Evolutionary conservation across 2,113 vertebrate genomes (phyloP), one percentile per base, ranked within the genome.

Genomic region (Pelodiscus sinensis): DNA sequence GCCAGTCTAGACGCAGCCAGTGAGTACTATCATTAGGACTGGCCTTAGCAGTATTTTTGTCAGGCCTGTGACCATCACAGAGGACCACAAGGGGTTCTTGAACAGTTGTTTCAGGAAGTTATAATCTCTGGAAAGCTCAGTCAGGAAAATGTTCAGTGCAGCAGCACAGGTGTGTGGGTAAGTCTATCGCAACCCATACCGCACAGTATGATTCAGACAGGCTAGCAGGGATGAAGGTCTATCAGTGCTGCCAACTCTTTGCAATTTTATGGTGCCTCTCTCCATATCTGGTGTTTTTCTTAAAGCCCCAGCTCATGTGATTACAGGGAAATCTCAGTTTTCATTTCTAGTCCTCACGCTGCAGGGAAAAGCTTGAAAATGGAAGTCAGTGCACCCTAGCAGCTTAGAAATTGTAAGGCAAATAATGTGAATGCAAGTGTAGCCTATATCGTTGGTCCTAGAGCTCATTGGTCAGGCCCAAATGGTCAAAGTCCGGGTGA

Each of bases 191-290:
- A 62, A 31, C 38, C 29, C 81, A 73, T 65, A 25, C 62, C 50
- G 92, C 73, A 68, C 31, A 27, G 38, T 87, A 10, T 85, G 38
- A 79, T 27, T 88, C 58, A 51, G 94, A 84, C 24, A 31, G 81
- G 16, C 18, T 62, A 79, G 62, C 80, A 60, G 3, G 75, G 62
- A 5, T 62, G 15, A 27, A 11, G 68, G 9, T 56, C 5, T 65
- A 16, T 13, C 31, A 11, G 31, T n/a, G 79, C 14, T 35, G 31
- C 2, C 31, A 35, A 22, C n/a, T 80, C 31, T 44, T 56, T n/a
- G 12, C 31, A 13, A 35, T 56, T 56, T 24, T 68, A 68, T 68
- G 22, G 31, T 22, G n/a, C 11, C 2, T 56, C 31, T 80, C 19
- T 1, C 19, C 19, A 13, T 25, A 54, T 56, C 24, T 6, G 52